Evolutionary conservation across 2,888 invertebrate genomes (phyloP), one percentile per base, ranked within the genome.

Genomic region (Zootermopsis nevadensis): DNA sequence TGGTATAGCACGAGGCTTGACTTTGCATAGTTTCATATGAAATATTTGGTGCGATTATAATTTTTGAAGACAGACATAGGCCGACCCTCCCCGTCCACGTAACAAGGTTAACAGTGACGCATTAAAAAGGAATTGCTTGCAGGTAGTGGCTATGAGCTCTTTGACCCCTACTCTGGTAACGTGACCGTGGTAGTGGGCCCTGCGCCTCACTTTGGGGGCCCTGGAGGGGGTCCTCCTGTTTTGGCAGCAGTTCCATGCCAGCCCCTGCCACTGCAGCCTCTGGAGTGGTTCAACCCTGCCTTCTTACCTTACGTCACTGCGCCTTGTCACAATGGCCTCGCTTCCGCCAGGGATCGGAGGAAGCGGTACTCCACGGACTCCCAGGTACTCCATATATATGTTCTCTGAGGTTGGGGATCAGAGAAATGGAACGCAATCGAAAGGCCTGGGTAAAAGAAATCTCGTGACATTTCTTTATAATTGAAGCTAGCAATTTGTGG

Each of bases 281-380:
- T 91, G 66, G 90, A 91, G 81, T 91, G 91, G 91, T 89, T 90
- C 87, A 89, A 89, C 86, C 90, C 91, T n/a, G 83, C 83, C 27
- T 85, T 83, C 83, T 77, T 85, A 69, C 84, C 84, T 15, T 84
- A 74, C 67, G 83, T 77, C 87, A 88, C 76, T 88, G 88, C 85
- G 87, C 88, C 80, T 55, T 83, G 77, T 60, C 80, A 85, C 88
- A 89, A 83, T 88, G 89, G 87, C 84, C 88, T 83, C 60, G 84
- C 85, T 55, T 27, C 55, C 7, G 60, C 55, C 10, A 22, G 79
- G 66, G 86, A 85, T 80, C 84, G 86, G 69, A 86, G 86, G 84
- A 88, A 87, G 86, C 86, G 87, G 53, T 87, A 86, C 85, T 87
- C 87, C 74, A 86, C 87, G 30, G 88, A 88, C 85, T 87, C 87